A percentile compares a stretch with the other conserved stretches of the same genome.
phyloP scores from a whole-genome alignment of 2,113 vertebrate species.

The Pseudorhombus dupliciocellatus region DNA sequence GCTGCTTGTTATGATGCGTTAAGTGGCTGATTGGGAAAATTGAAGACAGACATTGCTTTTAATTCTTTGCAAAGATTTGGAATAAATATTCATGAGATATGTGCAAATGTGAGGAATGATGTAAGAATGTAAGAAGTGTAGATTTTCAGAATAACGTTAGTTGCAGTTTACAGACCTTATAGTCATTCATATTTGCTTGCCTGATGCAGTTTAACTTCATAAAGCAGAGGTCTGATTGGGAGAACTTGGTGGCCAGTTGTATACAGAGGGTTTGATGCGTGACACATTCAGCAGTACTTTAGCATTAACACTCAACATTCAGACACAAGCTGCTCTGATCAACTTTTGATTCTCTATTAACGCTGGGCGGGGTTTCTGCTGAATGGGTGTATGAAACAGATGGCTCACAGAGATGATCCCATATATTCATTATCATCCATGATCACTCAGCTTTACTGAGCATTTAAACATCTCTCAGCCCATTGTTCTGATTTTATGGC shows the following conservation, averaged over 20 bases:
- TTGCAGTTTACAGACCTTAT: neutral
- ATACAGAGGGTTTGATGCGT: no score
- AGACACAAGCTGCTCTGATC: neutral
- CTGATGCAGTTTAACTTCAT: no score
- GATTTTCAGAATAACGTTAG: no score
- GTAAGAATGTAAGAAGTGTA: neutral
- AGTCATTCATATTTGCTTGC: no score
- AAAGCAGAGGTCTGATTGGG: no score
- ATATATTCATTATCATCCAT: no score
- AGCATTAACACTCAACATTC: neutral
- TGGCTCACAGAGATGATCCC: neutral
- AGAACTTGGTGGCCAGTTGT: no score
- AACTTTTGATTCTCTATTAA: neutral
- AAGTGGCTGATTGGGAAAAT: constrained; percentile 40
- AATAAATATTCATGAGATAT: neutral
- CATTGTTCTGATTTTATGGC: neutral
- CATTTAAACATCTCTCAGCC: neutral
- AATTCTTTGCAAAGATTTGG: constrained; percentile 23
- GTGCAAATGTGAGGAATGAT: neutral
- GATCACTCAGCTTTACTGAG: neutral
- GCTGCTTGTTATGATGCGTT: constrained; percentile 32
- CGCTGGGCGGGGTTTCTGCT: neutral
- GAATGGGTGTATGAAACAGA: neutral
- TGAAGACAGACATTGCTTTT: constrained; percentile 39
- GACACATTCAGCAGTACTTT: neutral